A percentile compares a stretch with the other conserved stretches of the same genome.
Evolutionary conservation across 2,113 vertebrate species (phyloP).

Genomic region (Anser cygnoides): DNA sequence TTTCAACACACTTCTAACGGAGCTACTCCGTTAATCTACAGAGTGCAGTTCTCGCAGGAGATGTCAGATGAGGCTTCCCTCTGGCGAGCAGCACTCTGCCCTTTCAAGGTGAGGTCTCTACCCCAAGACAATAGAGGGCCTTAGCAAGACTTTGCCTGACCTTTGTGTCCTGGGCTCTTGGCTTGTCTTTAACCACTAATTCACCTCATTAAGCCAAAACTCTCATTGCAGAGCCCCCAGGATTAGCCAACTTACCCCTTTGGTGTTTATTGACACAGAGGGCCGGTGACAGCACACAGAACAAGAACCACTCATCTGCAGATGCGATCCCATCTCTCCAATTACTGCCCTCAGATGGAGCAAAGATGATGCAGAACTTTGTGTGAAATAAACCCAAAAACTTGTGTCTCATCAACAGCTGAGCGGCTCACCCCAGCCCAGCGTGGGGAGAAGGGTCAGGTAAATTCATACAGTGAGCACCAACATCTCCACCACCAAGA

Average conservation of each 20-base stretch:
- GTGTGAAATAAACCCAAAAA: not conserved
- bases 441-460: not conserved
- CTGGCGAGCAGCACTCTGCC: not conserved
- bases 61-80: not conserved
- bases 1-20: not conserved
- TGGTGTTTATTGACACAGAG: not conserved
- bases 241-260: not conserved
- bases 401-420: not conserved
- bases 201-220: not conserved
- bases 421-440: not conserved
- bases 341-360: not conserved
- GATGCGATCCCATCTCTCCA: not conserved
- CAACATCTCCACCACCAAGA: accelerated
- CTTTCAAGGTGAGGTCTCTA: not conserved
- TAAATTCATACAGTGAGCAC: not conserved
- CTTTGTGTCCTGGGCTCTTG: not conserved
- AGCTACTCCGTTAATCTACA: accelerated
- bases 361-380: not conserved
- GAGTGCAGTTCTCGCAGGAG: not conserved
- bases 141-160: not conserved
- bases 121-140: not conserved
- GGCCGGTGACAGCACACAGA: not conserved
- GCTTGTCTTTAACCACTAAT: not conserved
- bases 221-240: not conserved
- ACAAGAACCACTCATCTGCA: not conserved